Percentiles rank a stretch among this genome's conserved stretches.
Conservation (phyloP, 2,797 vertebrate species). For the Ataeniobius toweri region DNA sequence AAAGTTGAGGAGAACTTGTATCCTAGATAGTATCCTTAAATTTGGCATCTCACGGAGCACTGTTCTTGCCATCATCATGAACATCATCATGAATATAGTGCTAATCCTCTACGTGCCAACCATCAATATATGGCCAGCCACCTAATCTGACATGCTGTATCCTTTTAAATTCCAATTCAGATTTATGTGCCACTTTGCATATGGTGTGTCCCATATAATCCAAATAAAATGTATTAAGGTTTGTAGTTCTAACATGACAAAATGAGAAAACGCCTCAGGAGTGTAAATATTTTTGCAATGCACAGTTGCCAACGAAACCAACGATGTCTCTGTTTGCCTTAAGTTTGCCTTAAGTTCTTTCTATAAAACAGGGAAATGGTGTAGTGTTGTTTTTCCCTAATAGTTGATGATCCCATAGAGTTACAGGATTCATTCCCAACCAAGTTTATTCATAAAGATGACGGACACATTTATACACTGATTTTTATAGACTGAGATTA, state of each 20-base stretch:
- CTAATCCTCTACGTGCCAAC: no score
- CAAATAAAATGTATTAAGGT: not conserved
- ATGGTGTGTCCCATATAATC: not conserved
- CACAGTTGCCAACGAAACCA: not conserved
- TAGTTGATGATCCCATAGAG: not conserved
- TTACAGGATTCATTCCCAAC: not conserved
- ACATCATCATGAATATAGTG: not conserved
- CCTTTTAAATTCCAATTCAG: no score
- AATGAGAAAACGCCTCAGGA: not conserved
- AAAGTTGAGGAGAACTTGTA: no score
- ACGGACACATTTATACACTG: not conserved
- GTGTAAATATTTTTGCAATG: not conserved
- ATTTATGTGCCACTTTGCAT: no score
- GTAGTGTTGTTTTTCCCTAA: not conserved
- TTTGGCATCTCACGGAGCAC: no score
- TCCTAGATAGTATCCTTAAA: no score
- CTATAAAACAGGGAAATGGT: not conserved
- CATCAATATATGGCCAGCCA: no score
- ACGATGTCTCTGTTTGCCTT: no score
- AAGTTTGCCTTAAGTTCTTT: no score
- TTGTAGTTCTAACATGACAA: not conserved
- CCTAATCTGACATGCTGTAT: no score
- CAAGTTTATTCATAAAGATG: not conserved
- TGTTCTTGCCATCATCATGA: not conserved
- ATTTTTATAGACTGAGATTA: not conserved